Evolutionary conservation across 2,797 vertebrate genomes (phyloP).

Genomic region (Tinamus major): DNA sequence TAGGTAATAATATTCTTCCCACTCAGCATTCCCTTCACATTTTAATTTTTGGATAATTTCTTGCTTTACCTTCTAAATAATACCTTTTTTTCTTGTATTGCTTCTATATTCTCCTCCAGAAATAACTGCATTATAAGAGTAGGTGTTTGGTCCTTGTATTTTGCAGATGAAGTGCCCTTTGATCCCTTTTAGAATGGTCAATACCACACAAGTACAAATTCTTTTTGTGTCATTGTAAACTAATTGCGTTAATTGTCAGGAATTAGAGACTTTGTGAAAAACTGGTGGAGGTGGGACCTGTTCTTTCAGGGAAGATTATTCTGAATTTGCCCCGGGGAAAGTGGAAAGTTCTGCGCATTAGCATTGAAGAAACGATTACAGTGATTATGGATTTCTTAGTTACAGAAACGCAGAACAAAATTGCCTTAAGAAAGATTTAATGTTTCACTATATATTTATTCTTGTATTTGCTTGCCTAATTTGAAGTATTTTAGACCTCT

Average conservation of each 20-base stretch:
- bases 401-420: neutral
- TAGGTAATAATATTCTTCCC: neutral
- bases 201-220: neutral
- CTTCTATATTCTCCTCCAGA: neutral
- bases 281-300: neutral
- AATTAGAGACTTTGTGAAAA: neutral
- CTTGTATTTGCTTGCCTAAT: neutral
- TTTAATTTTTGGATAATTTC: neutral
- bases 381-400: neutral
- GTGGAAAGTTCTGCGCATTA: neutral
- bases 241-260: neutral
- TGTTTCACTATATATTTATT: neutral
- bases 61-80: neutral
- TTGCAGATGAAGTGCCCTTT: neutral
- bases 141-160: neutral
- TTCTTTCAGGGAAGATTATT: neutral
- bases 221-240: neutral
- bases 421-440: neutral
- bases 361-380: neutral
- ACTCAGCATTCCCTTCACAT: neutral
- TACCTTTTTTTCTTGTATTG: neutral
- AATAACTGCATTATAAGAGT: neutral
- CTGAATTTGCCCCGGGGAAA: constrained; percentile 1
- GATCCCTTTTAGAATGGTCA: neutral
- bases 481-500: neutral